Conservation (phyloP, 2,888 invertebrate species). For the Auanema freiburgensis region DNA sequence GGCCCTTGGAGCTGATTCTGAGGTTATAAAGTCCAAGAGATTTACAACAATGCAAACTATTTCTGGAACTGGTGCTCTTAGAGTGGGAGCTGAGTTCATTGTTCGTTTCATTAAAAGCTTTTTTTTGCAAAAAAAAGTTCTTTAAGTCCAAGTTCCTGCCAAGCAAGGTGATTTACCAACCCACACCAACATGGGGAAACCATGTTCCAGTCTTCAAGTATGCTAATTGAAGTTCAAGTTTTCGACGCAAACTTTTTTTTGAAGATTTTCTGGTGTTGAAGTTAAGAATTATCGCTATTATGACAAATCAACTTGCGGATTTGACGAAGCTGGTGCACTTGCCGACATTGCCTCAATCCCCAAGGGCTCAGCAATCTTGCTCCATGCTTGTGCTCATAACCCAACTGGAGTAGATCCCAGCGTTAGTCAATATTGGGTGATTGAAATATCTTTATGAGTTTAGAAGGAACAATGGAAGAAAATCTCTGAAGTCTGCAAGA, state of each 20-base stretch:
- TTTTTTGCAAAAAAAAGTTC: background rate
- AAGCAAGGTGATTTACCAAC: constrained; percentile 81
- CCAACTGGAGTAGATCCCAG: constrained; percentile 78
- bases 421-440: constrained; percentile 19
- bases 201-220: constrained; percentile 89
- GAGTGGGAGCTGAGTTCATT: constrained; percentile 86
- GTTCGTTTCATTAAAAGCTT: constrained; percentile 54
- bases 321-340: constrained; percentile 85
- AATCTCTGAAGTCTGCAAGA: constrained; percentile 82
- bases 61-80: constrained; percentile 94
- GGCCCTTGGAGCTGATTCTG: constrained; percentile 80
- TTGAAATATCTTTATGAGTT: constrained; percentile 9
- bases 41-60: constrained; percentile 78
- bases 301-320: constrained; percentile 86
- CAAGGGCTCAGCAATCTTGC: constrained; percentile 78
- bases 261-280: constrained; percentile 76
- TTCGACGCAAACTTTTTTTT: constrained; percentile 6
- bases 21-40: constrained; percentile 67
- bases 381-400: constrained; percentile 97
- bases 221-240: constrained; percentile 28
- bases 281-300: constrained; percentile 91
- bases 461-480: constrained; percentile 83
- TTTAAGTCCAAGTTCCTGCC: constrained; percentile 71
- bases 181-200: constrained; percentile 96
- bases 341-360: constrained; percentile 67